Conservation (phyloP, 2,888 invertebrate species). For the Eurois occulta region DNA sequence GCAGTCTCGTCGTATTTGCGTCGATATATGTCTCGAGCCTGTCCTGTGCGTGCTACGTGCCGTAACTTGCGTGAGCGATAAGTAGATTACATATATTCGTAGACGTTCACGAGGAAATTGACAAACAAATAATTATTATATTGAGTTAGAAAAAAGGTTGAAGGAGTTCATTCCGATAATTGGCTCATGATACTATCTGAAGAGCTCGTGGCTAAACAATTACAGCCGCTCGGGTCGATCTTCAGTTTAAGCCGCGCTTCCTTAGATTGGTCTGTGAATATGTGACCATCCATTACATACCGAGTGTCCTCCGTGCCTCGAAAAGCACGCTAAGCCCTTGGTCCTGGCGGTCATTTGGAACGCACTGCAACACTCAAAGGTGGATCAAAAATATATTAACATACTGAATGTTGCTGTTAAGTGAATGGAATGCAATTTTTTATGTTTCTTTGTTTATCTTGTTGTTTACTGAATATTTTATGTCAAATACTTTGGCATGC, state of each 20-base stretch:
- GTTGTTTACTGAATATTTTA: too few relatives aligned
- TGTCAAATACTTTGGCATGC: too few relatives aligned
- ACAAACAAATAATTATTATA: slow-evolving; percentile 27
- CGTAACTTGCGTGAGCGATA: slow-evolving; percentile 6
- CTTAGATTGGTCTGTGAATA: too few relatives aligned
- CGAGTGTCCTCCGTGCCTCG: background rate
- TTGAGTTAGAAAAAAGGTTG: slow-evolving; percentile 8
- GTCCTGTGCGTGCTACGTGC: background rate
- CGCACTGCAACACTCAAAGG: too few relatives aligned
- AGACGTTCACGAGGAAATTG: slow-evolving; percentile 32
- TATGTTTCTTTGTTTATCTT: too few relatives aligned
- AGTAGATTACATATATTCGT: slow-evolving; percentile 24
- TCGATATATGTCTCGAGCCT: slow-evolving; percentile 39
- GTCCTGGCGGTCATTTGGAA: background rate
- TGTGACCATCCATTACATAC: background rate
- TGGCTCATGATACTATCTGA: background rate
- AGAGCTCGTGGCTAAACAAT: background rate
- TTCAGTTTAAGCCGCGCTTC: background rate
- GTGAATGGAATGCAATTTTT: too few relatives aligned
- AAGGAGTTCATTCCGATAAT: background rate
- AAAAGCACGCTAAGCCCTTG: background rate
- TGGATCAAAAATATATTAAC: too few relatives aligned
- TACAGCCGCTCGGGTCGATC: background rate
- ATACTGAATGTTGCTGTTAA: too few relatives aligned
- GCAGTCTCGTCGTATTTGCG: slow-evolving; percentile 70